A percentile compares a stretch with the other conserved stretches of the same genome.
Conservation (phyloP, 2,888 invertebrate genomes). For the Morpho helenor region DNA sequence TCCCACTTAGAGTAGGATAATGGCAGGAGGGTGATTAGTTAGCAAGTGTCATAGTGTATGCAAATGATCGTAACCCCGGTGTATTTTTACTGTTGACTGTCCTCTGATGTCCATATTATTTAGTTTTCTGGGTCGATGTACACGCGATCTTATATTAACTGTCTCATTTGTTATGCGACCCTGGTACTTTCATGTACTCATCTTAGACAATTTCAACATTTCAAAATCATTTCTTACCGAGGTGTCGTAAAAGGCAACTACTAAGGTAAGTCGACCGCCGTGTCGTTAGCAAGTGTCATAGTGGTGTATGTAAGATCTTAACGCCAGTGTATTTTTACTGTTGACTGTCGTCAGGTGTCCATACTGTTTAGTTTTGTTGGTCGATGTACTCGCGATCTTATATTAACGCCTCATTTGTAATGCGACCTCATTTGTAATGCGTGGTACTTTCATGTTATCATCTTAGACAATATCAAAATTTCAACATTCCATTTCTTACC, state of each 20-base stretch:
- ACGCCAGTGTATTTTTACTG: constrained; percentile 4
- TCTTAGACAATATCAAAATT: too few species aligned
- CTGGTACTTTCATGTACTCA: neutral
- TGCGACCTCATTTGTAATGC: too few species aligned
- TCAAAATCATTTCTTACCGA: too few species aligned
- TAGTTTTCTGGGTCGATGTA: constrained; percentile 12
- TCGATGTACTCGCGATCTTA: constrained; percentile 3
- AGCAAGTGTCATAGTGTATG: too few species aligned
- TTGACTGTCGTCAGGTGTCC: constrained; percentile 10
- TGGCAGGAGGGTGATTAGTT: too few species aligned
- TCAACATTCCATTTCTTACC: too few species aligned
- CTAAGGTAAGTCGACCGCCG: too few species aligned
- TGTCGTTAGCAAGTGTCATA: constrained; percentile 8
- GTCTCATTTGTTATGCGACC: neutral
- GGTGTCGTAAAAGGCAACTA: too few species aligned
- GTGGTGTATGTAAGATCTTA: constrained; percentile 17
- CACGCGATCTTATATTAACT: constrained; percentile 1
- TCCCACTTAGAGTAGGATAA: too few species aligned
- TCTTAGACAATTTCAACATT: neutral
- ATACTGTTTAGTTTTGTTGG: neutral
- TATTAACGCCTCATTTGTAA: too few species aligned
- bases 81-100: constrained; percentile 2
- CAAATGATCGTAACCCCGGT: constrained; percentile 9
- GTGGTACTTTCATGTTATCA: too few species aligned
- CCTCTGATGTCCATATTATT: constrained; percentile 12